These are phyloP conservation scores for Heliothis peltigera DNA, from an alignment of 2,888 invertebrate genomes.

Conservation along the genomic window DNA sequence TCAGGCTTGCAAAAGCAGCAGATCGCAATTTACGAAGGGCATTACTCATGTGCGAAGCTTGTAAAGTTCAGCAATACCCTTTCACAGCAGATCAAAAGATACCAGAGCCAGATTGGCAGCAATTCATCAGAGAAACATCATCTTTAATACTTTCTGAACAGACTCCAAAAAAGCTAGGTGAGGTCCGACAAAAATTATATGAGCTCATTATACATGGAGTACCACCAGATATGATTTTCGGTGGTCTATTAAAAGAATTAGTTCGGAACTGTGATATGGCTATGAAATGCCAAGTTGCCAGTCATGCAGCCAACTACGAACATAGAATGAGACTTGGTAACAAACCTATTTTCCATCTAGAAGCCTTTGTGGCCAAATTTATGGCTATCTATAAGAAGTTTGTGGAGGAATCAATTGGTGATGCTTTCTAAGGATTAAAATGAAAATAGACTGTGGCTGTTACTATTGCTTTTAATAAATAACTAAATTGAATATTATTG, in stretches of 20 bases:
- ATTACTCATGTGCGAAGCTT: slow-evolving; percentile 97
- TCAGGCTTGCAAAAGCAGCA: slow-evolving; percentile 93
- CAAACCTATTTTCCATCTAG: slow-evolving; percentile 98
- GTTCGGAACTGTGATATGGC: slow-evolving; percentile 97
- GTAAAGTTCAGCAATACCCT: slow-evolving; percentile 97
- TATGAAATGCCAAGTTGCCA: slow-evolving; percentile 95
- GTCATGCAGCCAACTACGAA: slow-evolving; percentile 96
- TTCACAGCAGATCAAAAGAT: slow-evolving; percentile 94
- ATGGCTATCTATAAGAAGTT: slow-evolving; percentile 98
- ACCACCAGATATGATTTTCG: slow-evolving; percentile 97
- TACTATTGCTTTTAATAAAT: slow-evolving; percentile 54
- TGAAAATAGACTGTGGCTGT: slow-evolving; percentile 40
- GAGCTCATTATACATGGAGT: slow-evolving; percentile 98
- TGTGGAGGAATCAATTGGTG: slow-evolving; percentile 93
- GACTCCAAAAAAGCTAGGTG: slow-evolving; percentile 94
- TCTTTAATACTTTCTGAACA: slow-evolving; percentile 96
- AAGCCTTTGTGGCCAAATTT: slow-evolving; percentile 98
- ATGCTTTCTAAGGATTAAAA: slow-evolving; percentile 79
- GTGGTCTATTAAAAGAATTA: slow-evolving; percentile 95
- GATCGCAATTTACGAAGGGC: slow-evolving; percentile 97
- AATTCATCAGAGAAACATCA: slow-evolving; percentile 96
- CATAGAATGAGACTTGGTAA: slow-evolving; percentile 97
- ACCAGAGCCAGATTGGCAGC: slow-evolving; percentile 97
- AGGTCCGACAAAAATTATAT: slow-evolving; percentile 96
- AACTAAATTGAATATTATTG: slow-evolving; percentile 24